Percentiles rank a stretch among this genome's conserved stretches.
Conservation (phyloP, 2,113 vertebrate species). For the Brevimyrus niger region DNA sequence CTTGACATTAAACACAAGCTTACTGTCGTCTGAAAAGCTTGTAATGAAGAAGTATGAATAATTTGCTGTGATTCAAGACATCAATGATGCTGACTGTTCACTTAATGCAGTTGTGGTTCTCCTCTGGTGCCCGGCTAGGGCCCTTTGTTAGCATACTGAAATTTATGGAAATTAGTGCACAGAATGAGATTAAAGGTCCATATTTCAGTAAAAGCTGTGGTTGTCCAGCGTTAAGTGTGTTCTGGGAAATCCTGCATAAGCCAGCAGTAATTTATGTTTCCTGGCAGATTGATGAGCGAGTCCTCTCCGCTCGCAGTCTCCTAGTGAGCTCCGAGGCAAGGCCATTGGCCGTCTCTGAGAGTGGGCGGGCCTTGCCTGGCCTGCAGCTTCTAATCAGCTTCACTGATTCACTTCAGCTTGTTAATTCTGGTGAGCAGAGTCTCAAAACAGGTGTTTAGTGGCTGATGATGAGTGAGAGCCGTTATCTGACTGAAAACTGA, state of each 20-base stretch:
- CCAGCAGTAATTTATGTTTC: not conserved
- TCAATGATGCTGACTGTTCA: not conserved
- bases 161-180: not conserved
- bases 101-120: not conserved
- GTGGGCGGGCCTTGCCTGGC: not conserved
- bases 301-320: not conserved
- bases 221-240: not conserved
- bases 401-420: not conserved
- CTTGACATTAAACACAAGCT: not conserved
- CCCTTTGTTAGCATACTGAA: not conserved
- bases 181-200: not conserved
- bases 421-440: not conserved
- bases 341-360: not conserved
- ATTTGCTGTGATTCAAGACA: not conserved
- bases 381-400: not conserved
- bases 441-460: not conserved
- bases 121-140: not conserved
- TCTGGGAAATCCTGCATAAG: not conserved
- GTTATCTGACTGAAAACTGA: not conserved
- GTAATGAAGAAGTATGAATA: not conserved
- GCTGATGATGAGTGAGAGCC: not conserved
- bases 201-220: not conserved
- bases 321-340: not conserved
- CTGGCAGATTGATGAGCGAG: not conserved
- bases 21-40: not conserved